Base-by-base conservation (phyloP, 2,113 vertebrate genomes). In the Cyanoderma ruficeps region DNA sequence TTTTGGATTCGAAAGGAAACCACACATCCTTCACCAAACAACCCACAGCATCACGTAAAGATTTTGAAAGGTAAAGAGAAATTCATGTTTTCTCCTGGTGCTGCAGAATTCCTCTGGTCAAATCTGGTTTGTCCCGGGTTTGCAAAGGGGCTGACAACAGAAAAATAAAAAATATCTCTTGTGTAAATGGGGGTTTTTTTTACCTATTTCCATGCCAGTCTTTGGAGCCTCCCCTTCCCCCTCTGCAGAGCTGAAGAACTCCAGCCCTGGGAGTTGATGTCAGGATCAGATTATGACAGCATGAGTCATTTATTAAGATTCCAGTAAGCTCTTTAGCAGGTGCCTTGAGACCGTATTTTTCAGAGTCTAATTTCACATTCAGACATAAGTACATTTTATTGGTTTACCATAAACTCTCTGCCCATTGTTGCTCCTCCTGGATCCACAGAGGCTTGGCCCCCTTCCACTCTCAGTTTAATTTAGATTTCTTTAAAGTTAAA, bases 241-340 rank as follows among this genome's bases (percentile, higher is more conserved):
- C 92, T 69, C 42, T 42, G 1, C 2, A 74, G 70, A 64, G 79
- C 92, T 88, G 79, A 56, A 88, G 95, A 55, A 90, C 80, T 65
- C 41, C 92, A 92, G 95, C 92, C 52, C 56, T 1, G 68, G 75
- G 92, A 92, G 88, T 31, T 96, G 96, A 96, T 95, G 96, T 94
- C 96, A 96, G 96, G 94, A 92, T 95, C 93, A 96, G 88, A 96
- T 96, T 93, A 90, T 96, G 96, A 90, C 92, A 97, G 96, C 92
- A 89, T 97, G 96, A 97, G 93, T 96, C 96, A 96, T 93, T 96
- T 96, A 96, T 93, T 96, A 94, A 94, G 94, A 96, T 96, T 96
- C 96, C 96, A 97, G 96, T 92, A 94, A 97, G 95, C 94, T 90
- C 94, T 96, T 96, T 96, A 96, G 93, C 95, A 97, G 96, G 96